Base-by-base conservation (phyloP, 2,888 invertebrate genomes). In the Drosophila vallismaia region DNA sequence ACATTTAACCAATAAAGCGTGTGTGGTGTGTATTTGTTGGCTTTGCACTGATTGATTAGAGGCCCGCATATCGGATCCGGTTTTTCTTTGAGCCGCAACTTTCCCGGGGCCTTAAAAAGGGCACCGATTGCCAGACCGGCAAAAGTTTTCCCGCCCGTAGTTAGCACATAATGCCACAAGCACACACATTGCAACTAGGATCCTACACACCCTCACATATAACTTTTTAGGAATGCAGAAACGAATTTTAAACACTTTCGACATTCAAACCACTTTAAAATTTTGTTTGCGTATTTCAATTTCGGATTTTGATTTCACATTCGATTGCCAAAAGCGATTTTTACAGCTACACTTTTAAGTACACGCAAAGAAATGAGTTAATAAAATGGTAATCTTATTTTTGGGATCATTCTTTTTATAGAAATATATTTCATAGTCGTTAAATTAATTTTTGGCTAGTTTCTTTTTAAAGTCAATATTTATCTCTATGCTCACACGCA, bases 281-380 rank as follows among this genome's bases (percentile, higher is more conserved):
- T 76, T 86, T 82, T 80, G 81, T 82, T 82, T 80, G 81, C 71
- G 86, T 71, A 74, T 80, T 86, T 86, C 78, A 75, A 80, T 80
- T 81, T 81, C 63, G 66, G 75, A 79, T 76, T 81, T 82, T 82
- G 86, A 86, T 82, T 82, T 84, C 72, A 66, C 49, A 70, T 80
- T 80, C 74, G 84, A 86, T 86, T 80, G 84, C 74, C 62, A 38
- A 83, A 79, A 74, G 75, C 86, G 64, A 63, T 80, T 86, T 83
- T 75, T 53, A 70, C 54, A 28, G 33, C 66, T 28, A 49, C n/a
- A 28, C 10, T 8, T 14, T 19, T 19, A 8, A 9, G n/a, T 14
- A 24, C 19, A 45, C 59, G 38, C 36, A 45, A 10, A 19, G 33
- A 57, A 45, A 57, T 9, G 9, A 28, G 5, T 24, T 4, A 12